These are phyloP conservation scores for Myxocyprinus asiaticus DNA, from an alignment of 2,113 vertebrate species.

Conservation along the genomic window DNA sequence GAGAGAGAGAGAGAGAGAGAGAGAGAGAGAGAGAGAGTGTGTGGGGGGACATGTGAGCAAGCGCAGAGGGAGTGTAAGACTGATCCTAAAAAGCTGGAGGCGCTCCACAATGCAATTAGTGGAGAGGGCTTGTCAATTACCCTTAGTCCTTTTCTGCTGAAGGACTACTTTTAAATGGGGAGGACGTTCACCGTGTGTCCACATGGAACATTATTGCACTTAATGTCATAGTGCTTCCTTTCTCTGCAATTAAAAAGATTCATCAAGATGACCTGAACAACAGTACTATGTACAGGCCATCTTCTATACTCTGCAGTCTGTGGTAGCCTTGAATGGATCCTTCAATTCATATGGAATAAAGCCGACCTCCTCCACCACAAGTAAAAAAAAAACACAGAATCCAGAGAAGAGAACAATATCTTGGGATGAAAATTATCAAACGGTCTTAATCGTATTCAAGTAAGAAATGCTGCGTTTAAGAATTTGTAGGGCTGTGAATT, in stretches of 20 bases:
- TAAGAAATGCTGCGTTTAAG: slow-evolving; percentile 29
- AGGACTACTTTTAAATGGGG: neutral
- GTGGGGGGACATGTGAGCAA: no score
- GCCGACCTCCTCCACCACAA: neutral
- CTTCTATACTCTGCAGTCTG: neutral
- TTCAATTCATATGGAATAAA: neutral
- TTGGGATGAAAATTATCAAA: neutral
- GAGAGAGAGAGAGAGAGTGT: slow-evolving; percentile 2
- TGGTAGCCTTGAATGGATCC: neutral
- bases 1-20: slow-evolving; percentile 1
- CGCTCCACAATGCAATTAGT: neutral
- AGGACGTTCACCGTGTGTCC: neutral
- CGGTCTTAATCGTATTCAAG: slow-evolving; percentile 52
- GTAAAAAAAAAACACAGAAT: neutral
- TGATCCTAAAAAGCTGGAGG: neutral
- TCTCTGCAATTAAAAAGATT: slow-evolving; percentile 1
- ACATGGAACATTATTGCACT: neutral
- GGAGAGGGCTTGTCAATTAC: slow-evolving; percentile 17
- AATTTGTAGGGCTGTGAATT: slow-evolving; percentile 59
- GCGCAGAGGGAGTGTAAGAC: neutral
- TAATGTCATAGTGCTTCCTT: neutral
- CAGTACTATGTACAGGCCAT: neutral
- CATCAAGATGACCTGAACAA: neutral
- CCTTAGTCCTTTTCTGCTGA: neutral
- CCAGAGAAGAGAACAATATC: neutral